Conservation (phyloP, 2,113 vertebrate species). For the Chauna torquata region DNA sequence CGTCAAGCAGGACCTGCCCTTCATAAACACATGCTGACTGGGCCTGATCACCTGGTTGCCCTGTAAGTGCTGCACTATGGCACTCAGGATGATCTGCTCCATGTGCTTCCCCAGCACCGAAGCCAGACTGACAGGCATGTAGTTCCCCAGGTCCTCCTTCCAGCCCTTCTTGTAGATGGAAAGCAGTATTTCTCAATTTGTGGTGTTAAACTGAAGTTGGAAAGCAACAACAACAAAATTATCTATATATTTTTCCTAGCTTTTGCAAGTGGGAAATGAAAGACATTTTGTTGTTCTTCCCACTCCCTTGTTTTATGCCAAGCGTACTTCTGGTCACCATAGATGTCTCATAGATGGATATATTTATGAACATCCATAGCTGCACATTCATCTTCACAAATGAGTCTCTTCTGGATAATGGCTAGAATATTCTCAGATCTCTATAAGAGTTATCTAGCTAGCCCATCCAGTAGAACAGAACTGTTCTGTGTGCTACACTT, state of each 20-base stretch:
- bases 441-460: not conserved
- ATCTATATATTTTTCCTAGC: not conserved
- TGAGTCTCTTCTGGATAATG: not conserved
- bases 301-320: not conserved
- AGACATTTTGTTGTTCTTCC: not conserved
- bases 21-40: no score
- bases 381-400: not conserved
- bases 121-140: no score
- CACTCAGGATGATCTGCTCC: no score
- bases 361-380: not conserved
- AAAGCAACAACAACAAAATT: not conserved
- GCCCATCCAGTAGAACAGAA: not conserved
- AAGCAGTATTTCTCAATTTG: not conserved
- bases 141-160: no score
- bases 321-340: not conserved
- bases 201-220: not conserved
- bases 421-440: not conserved
- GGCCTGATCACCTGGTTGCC: no score
- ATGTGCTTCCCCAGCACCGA: no score
- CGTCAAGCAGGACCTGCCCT: no score
- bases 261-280: not conserved
- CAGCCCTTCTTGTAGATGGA: no score
- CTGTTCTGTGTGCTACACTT: not conserved
- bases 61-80: no score
- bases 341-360: not conserved